These are phyloP conservation scores for Geococcyx californianus DNA, from an alignment of 2,113 vertebrate genomes.

Conservation along the genomic window DNA sequence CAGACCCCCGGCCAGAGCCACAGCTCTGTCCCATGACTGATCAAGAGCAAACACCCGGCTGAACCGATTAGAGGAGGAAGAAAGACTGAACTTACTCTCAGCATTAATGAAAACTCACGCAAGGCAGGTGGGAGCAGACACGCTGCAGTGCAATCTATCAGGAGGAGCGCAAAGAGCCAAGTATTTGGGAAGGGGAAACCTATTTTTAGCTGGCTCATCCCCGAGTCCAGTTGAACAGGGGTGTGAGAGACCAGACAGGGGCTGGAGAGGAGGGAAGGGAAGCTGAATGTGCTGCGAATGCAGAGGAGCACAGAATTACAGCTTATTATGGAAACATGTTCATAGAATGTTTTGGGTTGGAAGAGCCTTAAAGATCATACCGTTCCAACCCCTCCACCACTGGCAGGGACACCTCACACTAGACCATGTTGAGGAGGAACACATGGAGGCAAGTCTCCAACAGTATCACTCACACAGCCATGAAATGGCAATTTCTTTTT, in stretches of 20 bases:
- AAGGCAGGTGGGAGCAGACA: background rate
- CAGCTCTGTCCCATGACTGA: background rate
- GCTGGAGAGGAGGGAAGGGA: background rate
- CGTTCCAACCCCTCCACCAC: too few species aligned
- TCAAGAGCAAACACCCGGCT: background rate
- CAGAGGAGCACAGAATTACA: too few species aligned
- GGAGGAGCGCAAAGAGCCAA: too few species aligned
- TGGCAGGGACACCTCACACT: too few species aligned
- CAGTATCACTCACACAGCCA: fast-evolving
- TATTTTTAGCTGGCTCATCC: background rate
- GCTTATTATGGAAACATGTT: background rate
- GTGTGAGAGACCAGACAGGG: background rate
- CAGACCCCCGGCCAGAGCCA: background rate
- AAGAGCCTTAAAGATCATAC: too few species aligned
- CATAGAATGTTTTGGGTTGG: too few species aligned
- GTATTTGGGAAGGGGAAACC: background rate
- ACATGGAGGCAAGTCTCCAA: fast-evolving
- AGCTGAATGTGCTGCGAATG: fast-evolving
- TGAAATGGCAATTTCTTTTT: fast-evolving
- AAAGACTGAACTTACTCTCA: background rate
- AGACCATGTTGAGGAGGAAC: fast-evolving
- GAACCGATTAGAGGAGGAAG: fast-evolving
- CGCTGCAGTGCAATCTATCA: too few species aligned
- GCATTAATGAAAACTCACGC: background rate
- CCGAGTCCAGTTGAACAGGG: fast-evolving